Evolutionary conservation across 1,140 invertebrate genomes (phyloP).

Genomic region (Sminthurides bifidus): DNA sequence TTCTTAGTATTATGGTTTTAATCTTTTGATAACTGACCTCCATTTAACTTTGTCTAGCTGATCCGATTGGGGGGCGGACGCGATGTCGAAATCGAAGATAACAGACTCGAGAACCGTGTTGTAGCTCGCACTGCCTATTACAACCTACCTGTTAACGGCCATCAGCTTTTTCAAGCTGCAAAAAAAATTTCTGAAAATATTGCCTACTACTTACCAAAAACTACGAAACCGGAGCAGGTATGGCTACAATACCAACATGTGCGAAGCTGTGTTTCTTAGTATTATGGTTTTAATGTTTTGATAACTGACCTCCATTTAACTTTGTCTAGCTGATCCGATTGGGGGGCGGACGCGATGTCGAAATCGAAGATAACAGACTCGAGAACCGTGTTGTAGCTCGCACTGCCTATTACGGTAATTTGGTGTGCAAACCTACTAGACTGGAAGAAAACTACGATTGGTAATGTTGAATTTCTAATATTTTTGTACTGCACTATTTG

Average conservation of each 20-base stretch:
- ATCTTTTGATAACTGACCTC: slow-evolving; percentile 58
- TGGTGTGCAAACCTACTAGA: too few species aligned
- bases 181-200: slow-evolving; percentile 61
- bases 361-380: background rate
- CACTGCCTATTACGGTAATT: background rate
- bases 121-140: background rate
- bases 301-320: too few species aligned
- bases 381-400: background rate
- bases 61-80: background rate
- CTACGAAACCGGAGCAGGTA: slow-evolving; percentile 75
- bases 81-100: background rate
- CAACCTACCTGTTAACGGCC: slow-evolving; percentile 51
- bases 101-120: background rate
- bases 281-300: too few species aligned
- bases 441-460: too few species aligned
- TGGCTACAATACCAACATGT: background rate
- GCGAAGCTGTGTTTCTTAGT: too few species aligned
- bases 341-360: background rate
- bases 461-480: too few species aligned
- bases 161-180: slow-evolving; percentile 50
- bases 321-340: background rate
- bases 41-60: slow-evolving; percentile 46
- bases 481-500: too few species aligned
- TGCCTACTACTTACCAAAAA: slow-evolving; percentile 79
- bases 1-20: slow-evolving; percentile 3